Conservation (phyloP, 1,140 invertebrate species). For the Magallana angulata region DNA sequence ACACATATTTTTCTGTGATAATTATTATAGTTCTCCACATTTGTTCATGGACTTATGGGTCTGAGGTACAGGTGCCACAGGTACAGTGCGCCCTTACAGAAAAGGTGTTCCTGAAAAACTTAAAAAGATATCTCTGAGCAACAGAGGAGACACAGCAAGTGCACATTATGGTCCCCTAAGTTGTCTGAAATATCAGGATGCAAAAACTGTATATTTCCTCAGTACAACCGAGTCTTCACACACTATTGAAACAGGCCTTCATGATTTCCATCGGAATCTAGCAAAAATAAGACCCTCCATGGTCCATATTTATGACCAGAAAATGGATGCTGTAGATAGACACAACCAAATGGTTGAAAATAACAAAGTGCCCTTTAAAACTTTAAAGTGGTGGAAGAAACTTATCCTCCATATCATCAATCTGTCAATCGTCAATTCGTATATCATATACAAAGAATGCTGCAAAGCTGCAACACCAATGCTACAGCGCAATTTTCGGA, state of each 20-base stretch:
- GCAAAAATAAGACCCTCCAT: background rate
- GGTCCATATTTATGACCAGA: background rate
- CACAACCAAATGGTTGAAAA: conserved; percentile 49
- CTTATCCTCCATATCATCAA: conserved; percentile 46
- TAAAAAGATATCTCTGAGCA: background rate
- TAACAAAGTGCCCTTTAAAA: background rate
- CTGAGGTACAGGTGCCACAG: conserved; percentile 37
- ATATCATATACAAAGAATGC: conserved; percentile 40
- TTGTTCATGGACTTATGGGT: conserved; percentile 39
- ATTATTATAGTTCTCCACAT: conserved; percentile 40
- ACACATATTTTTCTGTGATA: conserved; percentile 46
- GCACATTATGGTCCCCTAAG: background rate
- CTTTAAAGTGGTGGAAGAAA: conserved; percentile 55
- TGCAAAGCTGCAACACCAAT: conserved; percentile 8
- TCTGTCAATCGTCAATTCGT: conserved; percentile 43
- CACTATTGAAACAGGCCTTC: background rate
- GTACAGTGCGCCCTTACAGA: background rate
- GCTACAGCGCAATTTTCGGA: background rate
- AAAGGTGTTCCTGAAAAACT: conserved; percentile 21
- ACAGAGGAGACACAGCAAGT: conserved; percentile 28
- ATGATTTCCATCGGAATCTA: background rate
- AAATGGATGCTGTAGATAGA: conserved; percentile 37
- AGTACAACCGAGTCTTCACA: background rate
- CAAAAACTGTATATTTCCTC: background rate
- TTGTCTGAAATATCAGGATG: background rate